Evolutionary conservation across 1,140 invertebrate species (phyloP).

Genomic region (Zaprionus inermis): DNA sequence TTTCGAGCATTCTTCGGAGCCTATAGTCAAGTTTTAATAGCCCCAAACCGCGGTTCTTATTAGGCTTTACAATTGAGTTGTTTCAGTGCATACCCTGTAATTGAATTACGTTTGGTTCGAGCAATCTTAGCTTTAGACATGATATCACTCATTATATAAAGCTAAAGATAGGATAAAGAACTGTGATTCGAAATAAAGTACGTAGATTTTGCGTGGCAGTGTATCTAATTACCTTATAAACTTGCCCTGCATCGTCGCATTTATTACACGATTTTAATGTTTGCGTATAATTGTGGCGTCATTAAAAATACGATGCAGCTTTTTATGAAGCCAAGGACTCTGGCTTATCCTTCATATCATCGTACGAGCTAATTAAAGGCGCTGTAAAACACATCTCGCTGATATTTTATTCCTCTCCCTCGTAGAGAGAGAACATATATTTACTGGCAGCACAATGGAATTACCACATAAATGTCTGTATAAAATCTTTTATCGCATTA

Average conservation of each 20-base stretch:
- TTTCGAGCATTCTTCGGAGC: conserved; percentile 32
- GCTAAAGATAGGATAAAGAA: neutral
- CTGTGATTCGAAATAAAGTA: neutral
- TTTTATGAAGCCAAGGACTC: conserved; percentile 24
- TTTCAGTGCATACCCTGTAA: neutral
- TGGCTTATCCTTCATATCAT: conserved; percentile 5
- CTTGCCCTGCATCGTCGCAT: neutral
- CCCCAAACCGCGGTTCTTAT: conserved; percentile 12
- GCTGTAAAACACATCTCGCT: conserved; percentile 9
- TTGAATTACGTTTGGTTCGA: neutral
- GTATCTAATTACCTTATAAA: neutral
- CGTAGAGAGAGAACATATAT: neutral
- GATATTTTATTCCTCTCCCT: neutral
- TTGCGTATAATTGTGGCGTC: conserved; percentile 25
- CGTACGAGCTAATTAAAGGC: conserved; percentile 22
- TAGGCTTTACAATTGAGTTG: conserved; percentile 1
- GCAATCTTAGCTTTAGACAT: neutral
- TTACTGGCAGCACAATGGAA: neutral
- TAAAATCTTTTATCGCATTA: neutral
- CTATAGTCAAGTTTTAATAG: conserved; percentile 33
- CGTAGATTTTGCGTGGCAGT: neutral
- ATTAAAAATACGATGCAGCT: conserved; percentile 28
- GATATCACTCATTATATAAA: neutral
- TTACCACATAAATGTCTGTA: neutral
- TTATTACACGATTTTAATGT: conserved; percentile 12